Conservation (phyloP, 2,797 vertebrate species). For the Gymnodraco acuticeps region DNA sequence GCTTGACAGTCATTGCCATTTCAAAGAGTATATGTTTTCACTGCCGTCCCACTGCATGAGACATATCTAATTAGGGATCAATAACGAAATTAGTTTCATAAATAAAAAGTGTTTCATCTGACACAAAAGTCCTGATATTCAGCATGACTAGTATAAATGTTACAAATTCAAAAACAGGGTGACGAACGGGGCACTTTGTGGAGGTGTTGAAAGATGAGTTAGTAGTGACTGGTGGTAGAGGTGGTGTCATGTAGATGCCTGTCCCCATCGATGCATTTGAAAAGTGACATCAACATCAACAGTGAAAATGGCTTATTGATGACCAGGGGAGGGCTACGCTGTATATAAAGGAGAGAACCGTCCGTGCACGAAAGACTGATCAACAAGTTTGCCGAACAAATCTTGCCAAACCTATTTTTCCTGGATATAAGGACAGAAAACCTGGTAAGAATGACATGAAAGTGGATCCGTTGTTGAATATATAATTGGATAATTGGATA, state of each 20-base stretch:
- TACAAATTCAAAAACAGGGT: constrained; percentile 71
- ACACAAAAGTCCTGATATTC: constrained; percentile 45
- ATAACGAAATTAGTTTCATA: constrained; percentile 24
- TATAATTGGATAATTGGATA: neutral
- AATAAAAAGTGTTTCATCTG: constrained; percentile 1
- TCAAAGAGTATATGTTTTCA: constrained; percentile 75
- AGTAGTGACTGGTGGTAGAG: constrained; percentile 78
- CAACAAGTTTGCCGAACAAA: constrained; percentile 69
- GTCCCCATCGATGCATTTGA: constrained; percentile 83
- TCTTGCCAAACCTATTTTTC: constrained; percentile 22
- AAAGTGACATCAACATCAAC: constrained; percentile 88
- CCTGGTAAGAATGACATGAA: constrained; percentile 72
- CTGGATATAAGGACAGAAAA: constrained; percentile 60
- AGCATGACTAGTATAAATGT: constrained; percentile 58
- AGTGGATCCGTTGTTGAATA: constrained; percentile 8
- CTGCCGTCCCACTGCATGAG: constrained; percentile 59
- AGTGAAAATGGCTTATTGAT: constrained; percentile 87
- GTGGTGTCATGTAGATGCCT: constrained; percentile 85
- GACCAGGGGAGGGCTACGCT: constrained; percentile 81
- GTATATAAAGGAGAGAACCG: constrained; percentile 82
- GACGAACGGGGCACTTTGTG: constrained; percentile 60
- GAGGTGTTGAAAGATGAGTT: constrained; percentile 87
- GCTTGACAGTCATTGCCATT: constrained; percentile 74
- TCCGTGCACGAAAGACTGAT: constrained; percentile 72
- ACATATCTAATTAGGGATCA: constrained; percentile 52